These are phyloP conservation scores for Sander vitreus DNA, from an alignment of 2,113 vertebrate species.

Conservation along the genomic window DNA sequence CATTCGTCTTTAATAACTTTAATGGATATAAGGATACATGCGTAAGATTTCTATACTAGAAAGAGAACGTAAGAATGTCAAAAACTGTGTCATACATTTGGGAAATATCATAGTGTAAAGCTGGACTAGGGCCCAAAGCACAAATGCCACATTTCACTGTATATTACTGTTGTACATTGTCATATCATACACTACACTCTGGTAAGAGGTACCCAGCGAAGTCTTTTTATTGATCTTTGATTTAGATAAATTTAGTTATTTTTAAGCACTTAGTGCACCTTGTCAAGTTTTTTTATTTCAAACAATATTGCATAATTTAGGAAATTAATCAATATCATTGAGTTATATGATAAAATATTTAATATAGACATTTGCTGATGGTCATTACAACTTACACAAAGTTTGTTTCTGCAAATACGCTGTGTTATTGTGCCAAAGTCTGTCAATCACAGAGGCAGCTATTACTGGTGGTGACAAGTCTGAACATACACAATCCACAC, in stretches of 20 bases:
- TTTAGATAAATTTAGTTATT: constrained; percentile 12
- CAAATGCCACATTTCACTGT: constrained; percentile 71
- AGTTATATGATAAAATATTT: neutral
- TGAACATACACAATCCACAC: constrained; percentile 65
- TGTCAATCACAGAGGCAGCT: constrained; percentile 81
- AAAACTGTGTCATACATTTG: constrained; percentile 21
- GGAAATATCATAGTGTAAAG: constrained; percentile 30
- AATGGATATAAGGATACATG: neutral
- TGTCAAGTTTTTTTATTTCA: constrained; percentile 5
- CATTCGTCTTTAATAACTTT: constrained; percentile 36
- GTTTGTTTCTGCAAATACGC: constrained; percentile 43
- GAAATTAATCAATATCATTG: neutral
- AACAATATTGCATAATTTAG: neutral
- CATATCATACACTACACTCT: constrained; percentile 40
- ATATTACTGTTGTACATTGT: constrained; percentile 72
- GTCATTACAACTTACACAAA: constrained; percentile 27
- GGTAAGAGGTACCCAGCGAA: constrained; percentile 18
- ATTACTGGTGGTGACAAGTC: constrained; percentile 73
- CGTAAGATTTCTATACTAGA: constrained; percentile 15
- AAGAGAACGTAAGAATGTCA: constrained; percentile 26
- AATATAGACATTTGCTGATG: constrained; percentile 32
- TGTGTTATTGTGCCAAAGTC: constrained; percentile 60
- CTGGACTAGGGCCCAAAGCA: constrained; percentile 60
- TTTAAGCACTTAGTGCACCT: constrained; percentile 26
- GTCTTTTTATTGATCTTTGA: constrained; percentile 34